Conservation (phyloP, 92 coral and sea anemone genomes). For the Phymanthus crucifer region DNA sequence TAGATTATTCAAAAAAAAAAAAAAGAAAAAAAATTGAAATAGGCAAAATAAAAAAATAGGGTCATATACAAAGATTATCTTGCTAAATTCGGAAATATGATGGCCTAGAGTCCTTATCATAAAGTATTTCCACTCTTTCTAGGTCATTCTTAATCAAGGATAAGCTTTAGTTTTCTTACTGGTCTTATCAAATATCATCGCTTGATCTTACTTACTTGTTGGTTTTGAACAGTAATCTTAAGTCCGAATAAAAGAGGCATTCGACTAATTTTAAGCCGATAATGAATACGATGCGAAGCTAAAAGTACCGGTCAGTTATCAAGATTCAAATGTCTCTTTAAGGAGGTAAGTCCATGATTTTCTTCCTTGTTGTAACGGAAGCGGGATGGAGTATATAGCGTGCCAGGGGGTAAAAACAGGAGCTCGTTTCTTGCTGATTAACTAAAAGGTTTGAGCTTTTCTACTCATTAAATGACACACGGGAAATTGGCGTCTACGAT, state of each 20-base stretch:
- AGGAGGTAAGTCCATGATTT: neutral
- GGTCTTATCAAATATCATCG: neutral
- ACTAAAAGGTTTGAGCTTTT: constrained; percentile 3
- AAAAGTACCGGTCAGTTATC: neutral
- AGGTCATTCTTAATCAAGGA: neutral
- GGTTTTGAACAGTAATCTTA: neutral
- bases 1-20: too few species aligned
- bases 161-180: neutral
- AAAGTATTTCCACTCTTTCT: neutral
- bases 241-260: neutral
- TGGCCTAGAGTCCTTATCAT: neutral
- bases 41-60: too few species aligned
- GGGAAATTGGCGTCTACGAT: neutral
- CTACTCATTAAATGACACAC: neutral
- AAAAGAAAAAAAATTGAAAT: too few species aligned
- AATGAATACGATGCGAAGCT: neutral
- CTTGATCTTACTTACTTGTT: neutral
- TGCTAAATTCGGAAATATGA: neutral
- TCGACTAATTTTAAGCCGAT: constrained; percentile 4
- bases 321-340: neutral
- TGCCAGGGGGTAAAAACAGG: constrained; percentile 3
- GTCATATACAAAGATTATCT: neutral
- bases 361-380: neutral
- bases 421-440: neutral
- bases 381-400: neutral